Evolutionary conservation across 2,113 vertebrate species (phyloP), one percentile per base, ranked within the genome.

Genomic region (Chiloscyllium plagiosum): DNA sequence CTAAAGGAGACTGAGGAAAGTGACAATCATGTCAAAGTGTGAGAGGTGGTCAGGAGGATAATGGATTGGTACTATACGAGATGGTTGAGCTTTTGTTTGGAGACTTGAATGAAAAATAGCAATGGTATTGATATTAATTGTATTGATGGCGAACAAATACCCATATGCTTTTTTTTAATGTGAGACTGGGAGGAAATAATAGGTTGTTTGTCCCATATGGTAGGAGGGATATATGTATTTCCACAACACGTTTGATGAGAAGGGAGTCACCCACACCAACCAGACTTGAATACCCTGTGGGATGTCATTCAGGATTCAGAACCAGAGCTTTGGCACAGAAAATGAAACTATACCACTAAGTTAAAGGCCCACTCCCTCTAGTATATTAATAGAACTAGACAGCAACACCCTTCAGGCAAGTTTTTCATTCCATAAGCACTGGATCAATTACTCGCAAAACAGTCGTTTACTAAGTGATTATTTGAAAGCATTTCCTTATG

Each of bases 401-500:
- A 66, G 61, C 56, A 92, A 13, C 89, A 92, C 89, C 89, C 89
- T 92, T 92, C 61, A 37, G 56, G 89, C 89, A 92, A 65, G 33
- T n/a, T 65, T 92, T 66, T n/a, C 33, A 92, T 92, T 92, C 89
- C 61, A n/a, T 65, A 92, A 66, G 56, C 66, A 29, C 61, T 92
- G 56, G 56, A 33, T 92, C 89, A 92, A 92, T 92, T 92, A 92
- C 66, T 92, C 89, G 56, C 89, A 92, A 92, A 92, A 66, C 89
- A 92, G 89, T 66, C 19, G 56, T 92, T 92, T 92, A 92, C 89
- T 66, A 92, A 92, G 89, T 92, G 89, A 66, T 92, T 92, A 92
- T 92, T 92, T 92, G 89, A 92, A 92, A 92, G 61, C 61, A 92
- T 92, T 92, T 92, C 56, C 89, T 92, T 92, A 65, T 92, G 89